Conservation (phyloP, 2,888 invertebrate genomes). For the Adelphocoris suturalis region DNA sequence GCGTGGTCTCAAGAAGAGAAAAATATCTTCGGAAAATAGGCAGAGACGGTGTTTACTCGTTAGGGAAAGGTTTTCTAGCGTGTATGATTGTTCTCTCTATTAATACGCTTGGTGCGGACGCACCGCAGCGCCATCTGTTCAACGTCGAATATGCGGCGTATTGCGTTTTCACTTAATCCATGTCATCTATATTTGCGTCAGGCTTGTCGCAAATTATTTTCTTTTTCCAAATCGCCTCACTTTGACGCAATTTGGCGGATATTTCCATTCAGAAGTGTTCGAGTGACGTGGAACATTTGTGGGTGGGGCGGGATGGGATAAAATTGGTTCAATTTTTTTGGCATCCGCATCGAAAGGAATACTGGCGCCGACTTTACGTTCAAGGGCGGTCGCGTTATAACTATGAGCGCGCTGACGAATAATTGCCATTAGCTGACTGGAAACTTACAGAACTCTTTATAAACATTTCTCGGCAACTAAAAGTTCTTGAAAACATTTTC, state of each 20-base stretch:
- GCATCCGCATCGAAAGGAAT: background rate
- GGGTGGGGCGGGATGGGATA: constrained; percentile 17
- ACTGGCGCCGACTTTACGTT: background rate
- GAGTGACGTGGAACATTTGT: background rate
- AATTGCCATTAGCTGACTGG: too few relatives aligned
- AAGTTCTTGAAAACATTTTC: too few relatives aligned
- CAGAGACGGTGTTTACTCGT: background rate
- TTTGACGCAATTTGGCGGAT: background rate
- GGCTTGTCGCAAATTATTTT: background rate
- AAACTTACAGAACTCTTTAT: too few relatives aligned
- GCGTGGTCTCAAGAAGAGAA: background rate
- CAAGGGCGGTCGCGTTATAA: constrained; percentile 21
- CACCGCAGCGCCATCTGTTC: background rate
- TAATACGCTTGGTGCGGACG: background rate
- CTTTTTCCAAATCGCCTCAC: background rate
- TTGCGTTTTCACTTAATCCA: background rate
- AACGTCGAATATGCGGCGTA: background rate
- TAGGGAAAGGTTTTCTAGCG: background rate
- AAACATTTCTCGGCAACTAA: too few relatives aligned
- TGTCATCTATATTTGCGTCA: background rate
- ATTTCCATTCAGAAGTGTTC: background rate
- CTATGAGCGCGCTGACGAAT: background rate
- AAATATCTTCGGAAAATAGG: constrained; percentile 4
- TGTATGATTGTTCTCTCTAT: background rate
- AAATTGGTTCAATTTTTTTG: constrained; percentile 29